phyloP scores from a whole-genome alignment of 2,113 vertebrate species.

The Neogobius melanostomus region DNA sequence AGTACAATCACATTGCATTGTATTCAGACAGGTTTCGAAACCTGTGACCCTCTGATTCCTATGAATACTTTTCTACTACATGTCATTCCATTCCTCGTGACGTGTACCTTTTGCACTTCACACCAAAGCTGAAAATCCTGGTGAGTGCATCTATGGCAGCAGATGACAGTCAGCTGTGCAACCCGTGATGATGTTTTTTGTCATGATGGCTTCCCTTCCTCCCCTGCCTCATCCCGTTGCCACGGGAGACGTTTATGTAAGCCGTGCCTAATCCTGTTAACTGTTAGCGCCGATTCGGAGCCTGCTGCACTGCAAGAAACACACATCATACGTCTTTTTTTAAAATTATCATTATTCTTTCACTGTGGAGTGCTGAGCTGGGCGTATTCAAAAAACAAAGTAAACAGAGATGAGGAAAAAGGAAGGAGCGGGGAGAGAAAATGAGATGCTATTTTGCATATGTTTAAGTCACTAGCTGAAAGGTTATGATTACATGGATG shows the following conservation, averaged over 20 bases:
- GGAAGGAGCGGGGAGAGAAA: too few species aligned
- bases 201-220: slow-evolving; percentile 21
- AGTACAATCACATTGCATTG: neutral
- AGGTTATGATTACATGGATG: too few species aligned
- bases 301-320: slow-evolving; percentile 42
- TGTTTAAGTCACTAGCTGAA: too few species aligned
- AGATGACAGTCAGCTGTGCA: slow-evolving; percentile 48
- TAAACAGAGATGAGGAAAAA: neutral
- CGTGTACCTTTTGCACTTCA: neutral
- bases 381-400: slow-evolving; percentile 20
- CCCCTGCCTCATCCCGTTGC: slow-evolving; percentile 53
- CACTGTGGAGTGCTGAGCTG: slow-evolving; percentile 13
- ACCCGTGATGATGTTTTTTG: slow-evolving; percentile 30
- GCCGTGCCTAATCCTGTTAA: slow-evolving; percentile 74
- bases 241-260: slow-evolving; percentile 77
- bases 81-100: neutral
- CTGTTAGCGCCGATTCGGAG: slow-evolving; percentile 57
- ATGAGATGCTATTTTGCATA: too few species aligned
- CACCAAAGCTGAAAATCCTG: neutral
- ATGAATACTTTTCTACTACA: neutral
- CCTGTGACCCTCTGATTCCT: neutral
- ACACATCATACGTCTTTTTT: slow-evolving; percentile 18
- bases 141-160: neutral
- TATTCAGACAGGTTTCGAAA: neutral
- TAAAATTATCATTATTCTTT: neutral